Percentiles rank a stretch among this genome's conserved stretches.
phyloP scores from a whole-genome alignment of 37 sponge, comb jelly and placozoan genomes.

The Dysidea cf. avara region DNA sequence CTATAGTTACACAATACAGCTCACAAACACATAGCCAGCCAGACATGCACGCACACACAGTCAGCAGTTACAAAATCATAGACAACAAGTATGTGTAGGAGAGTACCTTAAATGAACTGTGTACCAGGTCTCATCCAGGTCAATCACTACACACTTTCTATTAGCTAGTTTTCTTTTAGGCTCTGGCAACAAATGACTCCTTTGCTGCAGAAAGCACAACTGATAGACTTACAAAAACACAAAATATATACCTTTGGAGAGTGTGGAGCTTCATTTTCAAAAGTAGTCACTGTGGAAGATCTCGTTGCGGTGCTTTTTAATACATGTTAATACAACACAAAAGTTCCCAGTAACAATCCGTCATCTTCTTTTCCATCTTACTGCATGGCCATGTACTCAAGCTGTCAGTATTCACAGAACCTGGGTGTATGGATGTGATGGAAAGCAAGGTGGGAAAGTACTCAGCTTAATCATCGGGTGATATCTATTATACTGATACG shows the following conservation, averaged over 20 bases:
- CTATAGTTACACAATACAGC: no score
- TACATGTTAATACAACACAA: constrained; percentile 50
- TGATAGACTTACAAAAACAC: background rate
- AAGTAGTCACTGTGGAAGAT: constrained; percentile 37
- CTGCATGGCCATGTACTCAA: no score
- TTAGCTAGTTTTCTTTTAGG: constrained; percentile 17
- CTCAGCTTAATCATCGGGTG: no score
- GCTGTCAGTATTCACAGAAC: background rate
- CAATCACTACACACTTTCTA: constrained; percentile 95
- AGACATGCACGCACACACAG: no score
- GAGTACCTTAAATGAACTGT: constrained; percentile 96
- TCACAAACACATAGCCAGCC: no score
- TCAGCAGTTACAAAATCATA: no score
- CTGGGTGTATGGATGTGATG: no score
- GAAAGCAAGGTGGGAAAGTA: no score
- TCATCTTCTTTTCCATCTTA: background rate
- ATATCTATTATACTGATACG: constrained; percentile 37
- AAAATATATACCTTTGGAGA: constrained; percentile 38
- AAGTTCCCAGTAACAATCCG: constrained; percentile 4
- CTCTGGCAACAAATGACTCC: constrained; percentile 46
- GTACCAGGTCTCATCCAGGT: constrained; percentile 99
- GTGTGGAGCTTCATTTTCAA: constrained; percentile 49
- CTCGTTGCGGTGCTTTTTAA: constrained; percentile 53
- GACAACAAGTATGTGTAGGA: no score
- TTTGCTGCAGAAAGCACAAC: background rate